phyloP scores from a whole-genome alignment of 1,140 invertebrate species.

The Anoplophora glabripennis region DNA sequence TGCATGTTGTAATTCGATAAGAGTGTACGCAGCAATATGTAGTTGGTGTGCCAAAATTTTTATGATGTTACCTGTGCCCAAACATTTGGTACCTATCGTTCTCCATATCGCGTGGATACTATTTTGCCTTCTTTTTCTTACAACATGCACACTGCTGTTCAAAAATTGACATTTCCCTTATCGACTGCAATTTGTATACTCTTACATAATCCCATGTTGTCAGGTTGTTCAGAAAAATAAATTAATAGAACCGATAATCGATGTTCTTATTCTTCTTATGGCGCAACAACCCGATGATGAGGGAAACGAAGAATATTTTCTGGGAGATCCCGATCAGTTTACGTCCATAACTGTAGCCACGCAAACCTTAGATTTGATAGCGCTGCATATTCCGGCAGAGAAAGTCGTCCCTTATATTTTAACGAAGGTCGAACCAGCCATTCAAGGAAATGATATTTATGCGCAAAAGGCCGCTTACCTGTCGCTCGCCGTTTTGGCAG shows the following conservation, averaged over 20 bases:
- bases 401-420: constrained; percentile 71
- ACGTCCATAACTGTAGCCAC: constrained; percentile 64
- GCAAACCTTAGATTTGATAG: constrained; percentile 73
- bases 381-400: constrained; percentile 73
- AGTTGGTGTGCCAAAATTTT: no score
- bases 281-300: constrained; percentile 58
- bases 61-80: no score
- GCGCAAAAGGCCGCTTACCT: constrained; percentile 70
- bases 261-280: constrained; percentile 68
- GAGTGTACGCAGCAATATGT: no score
- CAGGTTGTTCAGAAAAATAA: constrained; percentile 70
- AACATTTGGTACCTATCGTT: no score
- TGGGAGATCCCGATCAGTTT: constrained; percentile 57
- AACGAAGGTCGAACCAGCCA: constrained; percentile 56
- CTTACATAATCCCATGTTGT: constrained; percentile 3
- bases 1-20: no score
- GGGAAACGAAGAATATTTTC: constrained; percentile 62
- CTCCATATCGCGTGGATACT: no score
- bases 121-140: no score
- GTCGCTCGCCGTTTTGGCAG: constrained; percentile 70
- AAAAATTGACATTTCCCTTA: no score
- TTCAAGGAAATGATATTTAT: constrained; percentile 57
- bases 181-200: background rate
- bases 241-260: constrained; percentile 67
- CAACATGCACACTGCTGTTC: no score